Evolutionary conservation across 2,113 vertebrate genomes (phyloP).

Genomic region (Bos indicus): DNA sequence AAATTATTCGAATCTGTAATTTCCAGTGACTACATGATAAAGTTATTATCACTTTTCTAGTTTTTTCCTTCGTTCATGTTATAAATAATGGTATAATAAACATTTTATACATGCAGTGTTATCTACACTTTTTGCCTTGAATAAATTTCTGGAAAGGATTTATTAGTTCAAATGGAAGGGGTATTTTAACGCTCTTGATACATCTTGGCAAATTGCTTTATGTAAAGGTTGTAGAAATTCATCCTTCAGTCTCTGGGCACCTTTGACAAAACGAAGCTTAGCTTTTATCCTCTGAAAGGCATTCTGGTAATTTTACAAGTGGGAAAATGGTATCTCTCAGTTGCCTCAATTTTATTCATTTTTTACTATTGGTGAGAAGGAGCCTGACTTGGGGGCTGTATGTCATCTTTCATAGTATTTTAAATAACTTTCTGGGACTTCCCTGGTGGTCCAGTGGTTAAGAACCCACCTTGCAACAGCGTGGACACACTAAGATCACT

Average conservation of each 20-base stretch:
- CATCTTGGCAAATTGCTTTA: accelerated
- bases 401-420: background rate
- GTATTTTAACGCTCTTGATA: accelerated
- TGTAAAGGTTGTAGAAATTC: accelerated
- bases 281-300: background rate
- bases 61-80: background rate
- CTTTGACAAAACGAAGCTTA: accelerated
- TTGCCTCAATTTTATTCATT: background rate
- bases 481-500: accelerated
- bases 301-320: background rate
- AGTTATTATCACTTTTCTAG: background rate
- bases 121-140: background rate
- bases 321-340: background rate
- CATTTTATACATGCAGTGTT: accelerated
- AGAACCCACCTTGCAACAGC: background rate
- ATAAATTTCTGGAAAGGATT: background rate
- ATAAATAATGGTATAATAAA: background rate
- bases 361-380: background rate
- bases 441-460: background rate
- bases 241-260: background rate
- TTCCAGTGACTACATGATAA: background rate
- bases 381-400: background rate
- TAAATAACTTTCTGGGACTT: background rate
- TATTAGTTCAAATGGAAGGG: background rate
- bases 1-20: background rate